A percentile compares a stretch with the other conserved stretches of the same genome.
Conservation (phyloP, 2,797 vertebrate genomes). For the Clarias platycephalus region DNA sequence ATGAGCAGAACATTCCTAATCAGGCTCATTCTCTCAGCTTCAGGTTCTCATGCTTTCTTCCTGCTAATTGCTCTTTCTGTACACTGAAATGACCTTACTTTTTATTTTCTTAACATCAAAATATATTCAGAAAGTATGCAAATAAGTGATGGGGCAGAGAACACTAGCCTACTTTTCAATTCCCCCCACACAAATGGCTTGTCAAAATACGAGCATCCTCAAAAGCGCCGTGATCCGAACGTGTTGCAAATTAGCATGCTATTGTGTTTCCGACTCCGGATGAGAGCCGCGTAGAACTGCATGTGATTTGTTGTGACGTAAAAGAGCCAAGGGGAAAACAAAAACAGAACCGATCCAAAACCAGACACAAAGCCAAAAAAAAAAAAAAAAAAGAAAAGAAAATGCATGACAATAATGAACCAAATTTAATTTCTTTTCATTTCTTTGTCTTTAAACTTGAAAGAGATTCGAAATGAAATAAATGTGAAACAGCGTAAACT, state of each 20-base stretch:
- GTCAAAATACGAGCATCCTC: slow-evolving; percentile 55
- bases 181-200: slow-evolving; percentile 61
- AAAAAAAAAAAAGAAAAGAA: background rate
- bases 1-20: slow-evolving; percentile 6
- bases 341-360: slow-evolving; percentile 21
- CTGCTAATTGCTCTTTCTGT: background rate
- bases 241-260: slow-evolving; percentile 31
- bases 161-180: slow-evolving; percentile 56
- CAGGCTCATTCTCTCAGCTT: background rate
- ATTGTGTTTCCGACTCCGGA: background rate
- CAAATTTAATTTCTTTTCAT: slow-evolving; percentile 9
- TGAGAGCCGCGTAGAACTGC: slow-evolving; percentile 17
- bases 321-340: slow-evolving; percentile 30
- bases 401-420: background rate
- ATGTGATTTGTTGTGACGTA: slow-evolving; percentile 48
- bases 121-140: slow-evolving; percentile 19
- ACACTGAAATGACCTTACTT: background rate
- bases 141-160: slow-evolving; percentile 48
- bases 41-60: background rate
- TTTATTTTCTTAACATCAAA: slow-evolving; percentile 17
- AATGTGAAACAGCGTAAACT: slow-evolving; percentile 13
- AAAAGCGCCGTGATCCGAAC: slow-evolving; percentile 17
- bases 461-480: slow-evolving; percentile 20
- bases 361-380: background rate
- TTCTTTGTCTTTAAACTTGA: slow-evolving; percentile 30